phyloP scores from a whole-genome alignment of 2,797 vertebrate genomes.

The Micromesistius poutassou region DNA sequence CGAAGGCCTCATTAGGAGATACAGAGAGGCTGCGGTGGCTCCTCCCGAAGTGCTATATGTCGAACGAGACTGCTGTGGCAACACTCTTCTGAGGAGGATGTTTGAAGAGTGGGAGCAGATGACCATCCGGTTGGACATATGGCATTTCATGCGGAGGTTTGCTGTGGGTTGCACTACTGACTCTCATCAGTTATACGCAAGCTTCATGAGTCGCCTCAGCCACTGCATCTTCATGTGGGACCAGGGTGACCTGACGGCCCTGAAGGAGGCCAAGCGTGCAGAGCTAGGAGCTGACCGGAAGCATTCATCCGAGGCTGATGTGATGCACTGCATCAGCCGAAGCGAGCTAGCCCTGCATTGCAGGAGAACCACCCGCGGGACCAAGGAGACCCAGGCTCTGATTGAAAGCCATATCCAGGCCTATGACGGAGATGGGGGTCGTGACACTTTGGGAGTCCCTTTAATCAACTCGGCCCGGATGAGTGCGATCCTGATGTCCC shows the following conservation, averaged over 20 bases:
- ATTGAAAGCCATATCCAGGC: background rate
- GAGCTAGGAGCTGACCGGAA: constrained; percentile 8
- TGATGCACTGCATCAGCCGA: background rate
- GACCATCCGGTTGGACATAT: constrained; percentile 19
- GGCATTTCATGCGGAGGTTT: constrained; percentile 22
- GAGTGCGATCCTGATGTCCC: constrained; percentile 8
- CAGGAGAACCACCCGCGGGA: background rate
- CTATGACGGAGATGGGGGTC: constrained; percentile 10
- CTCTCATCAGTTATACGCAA: constrained; percentile 14
- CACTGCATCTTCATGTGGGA: constrained; percentile 28
- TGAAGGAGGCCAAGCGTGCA: constrained; percentile 16
- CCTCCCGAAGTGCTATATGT: background rate
- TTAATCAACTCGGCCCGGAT: constrained; percentile 8
- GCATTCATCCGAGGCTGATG: constrained; percentile 9
- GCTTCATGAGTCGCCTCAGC: constrained; percentile 17
- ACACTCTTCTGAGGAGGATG: background rate
- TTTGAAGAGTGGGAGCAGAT: constrained; percentile 12
- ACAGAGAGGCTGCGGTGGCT: constrained; percentile 12
- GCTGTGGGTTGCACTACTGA: constrained; percentile 15
- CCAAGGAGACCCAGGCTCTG: constrained; percentile 1
- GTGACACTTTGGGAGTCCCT: constrained; percentile 11
- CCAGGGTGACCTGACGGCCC: constrained; percentile 5
- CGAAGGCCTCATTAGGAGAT: constrained; percentile 3
- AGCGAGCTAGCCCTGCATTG: constrained; percentile 18
- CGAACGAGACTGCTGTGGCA: constrained; percentile 14